These are phyloP conservation scores for Macaca mulatta DNA, from an alignment of 2,113 vertebrate genomes.

Conservation along the genomic window DNA sequence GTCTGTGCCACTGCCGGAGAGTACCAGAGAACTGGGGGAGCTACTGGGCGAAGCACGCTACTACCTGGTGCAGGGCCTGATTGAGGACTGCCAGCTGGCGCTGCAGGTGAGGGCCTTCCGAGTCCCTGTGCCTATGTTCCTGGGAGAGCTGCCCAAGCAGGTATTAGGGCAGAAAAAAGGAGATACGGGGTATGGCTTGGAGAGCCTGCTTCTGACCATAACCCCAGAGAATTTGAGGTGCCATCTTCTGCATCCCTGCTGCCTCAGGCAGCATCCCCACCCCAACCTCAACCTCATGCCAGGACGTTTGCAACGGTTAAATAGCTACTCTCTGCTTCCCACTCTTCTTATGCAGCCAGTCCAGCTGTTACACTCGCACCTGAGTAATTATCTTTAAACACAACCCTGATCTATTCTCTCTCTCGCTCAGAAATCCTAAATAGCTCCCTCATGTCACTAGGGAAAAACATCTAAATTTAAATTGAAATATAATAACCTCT, in stretches of 20 bases:
- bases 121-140: background rate
- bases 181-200: background rate
- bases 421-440: conserved; percentile 27
- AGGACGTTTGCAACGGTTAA: background rate
- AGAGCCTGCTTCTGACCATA: background rate
- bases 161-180: background rate
- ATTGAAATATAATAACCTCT: background rate
- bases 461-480: background rate
- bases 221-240: background rate
- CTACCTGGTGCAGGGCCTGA: conserved; percentile 90
- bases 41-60: conserved; percentile 91
- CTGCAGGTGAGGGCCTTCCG: conserved; percentile 85
- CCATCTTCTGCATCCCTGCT: background rate
- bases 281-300: background rate
- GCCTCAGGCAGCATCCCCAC: background rate
- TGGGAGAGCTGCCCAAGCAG: background rate
- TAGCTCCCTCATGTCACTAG: background rate
- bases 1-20: conserved; percentile 90
- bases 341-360: background rate
- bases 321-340: background rate
- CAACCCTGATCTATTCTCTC: background rate
- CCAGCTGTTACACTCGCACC: background rate
- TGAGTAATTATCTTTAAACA: background rate
- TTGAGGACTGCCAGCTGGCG: conserved; percentile 90
- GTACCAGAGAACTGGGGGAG: conserved; percentile 89